Evolutionary conservation across 2,888 invertebrate species (phyloP).

Genomic region (Rhyacophila evoluta): DNA sequence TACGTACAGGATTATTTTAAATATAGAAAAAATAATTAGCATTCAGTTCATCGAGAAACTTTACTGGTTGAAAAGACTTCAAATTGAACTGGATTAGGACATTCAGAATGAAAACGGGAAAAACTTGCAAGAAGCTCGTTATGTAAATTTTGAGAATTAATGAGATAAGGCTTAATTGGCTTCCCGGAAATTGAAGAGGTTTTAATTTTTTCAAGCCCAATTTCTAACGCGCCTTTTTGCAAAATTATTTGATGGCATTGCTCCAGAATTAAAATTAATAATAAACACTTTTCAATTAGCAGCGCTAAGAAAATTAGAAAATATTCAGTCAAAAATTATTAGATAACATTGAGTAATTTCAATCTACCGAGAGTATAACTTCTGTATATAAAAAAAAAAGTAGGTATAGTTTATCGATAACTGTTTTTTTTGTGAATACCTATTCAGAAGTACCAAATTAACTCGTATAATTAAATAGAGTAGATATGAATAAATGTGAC

Average conservation of each 20-base stretch:
- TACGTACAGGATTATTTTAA: neutral
- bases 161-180: conserved; percentile 21
- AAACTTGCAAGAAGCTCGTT: conserved; percentile 21
- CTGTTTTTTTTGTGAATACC: no score
- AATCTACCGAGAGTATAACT: no score
- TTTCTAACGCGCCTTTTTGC: conserved; percentile 16
- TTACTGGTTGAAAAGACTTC: conserved; percentile 19
- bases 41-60: conserved; percentile 14
- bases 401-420: no score
- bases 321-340: neutral
- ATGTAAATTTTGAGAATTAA: conserved; percentile 20
- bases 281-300: conserved; percentile 15
- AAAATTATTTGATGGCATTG: conserved; percentile 6
- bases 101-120: neutral
- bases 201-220: neutral
- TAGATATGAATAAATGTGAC: no score
- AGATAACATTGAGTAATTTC: neutral
- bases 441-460: no score
- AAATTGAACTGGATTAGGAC: conserved; percentile 19
- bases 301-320: neutral
- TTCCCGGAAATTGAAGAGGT: conserved; percentile 8
- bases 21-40: neutral
- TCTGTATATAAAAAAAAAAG: no score
- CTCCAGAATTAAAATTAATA: neutral
- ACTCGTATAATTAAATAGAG: no score